phyloP scores from a whole-genome alignment of 2,888 invertebrate genomes.

The Aethes cnicana region DNA sequence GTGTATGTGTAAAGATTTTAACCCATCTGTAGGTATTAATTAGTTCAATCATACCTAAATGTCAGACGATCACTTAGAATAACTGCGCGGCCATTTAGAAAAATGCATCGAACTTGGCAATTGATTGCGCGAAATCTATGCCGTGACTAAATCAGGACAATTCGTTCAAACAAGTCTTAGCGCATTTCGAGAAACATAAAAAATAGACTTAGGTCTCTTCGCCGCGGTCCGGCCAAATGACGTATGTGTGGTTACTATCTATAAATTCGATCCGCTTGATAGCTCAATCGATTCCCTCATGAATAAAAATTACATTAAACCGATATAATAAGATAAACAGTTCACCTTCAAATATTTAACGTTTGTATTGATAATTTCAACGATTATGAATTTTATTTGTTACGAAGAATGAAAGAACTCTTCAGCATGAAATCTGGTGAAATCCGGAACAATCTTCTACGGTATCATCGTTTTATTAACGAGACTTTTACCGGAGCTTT shows the following conservation, averaged over 20 bases:
- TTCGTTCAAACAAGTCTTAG: slow-evolving; percentile 35
- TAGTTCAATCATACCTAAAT: slow-evolving; percentile 41
- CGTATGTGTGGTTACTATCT: slow-evolving; percentile 41
- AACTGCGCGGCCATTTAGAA: slow-evolving; percentile 44
- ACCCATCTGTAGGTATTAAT: background rate
- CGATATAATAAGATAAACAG: slow-evolving; percentile 40
- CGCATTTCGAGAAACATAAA: slow-evolving; percentile 33
- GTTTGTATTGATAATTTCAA: slow-evolving; percentile 4
- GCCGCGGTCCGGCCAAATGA: slow-evolving; percentile 34
- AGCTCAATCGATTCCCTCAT: slow-evolving; percentile 64
- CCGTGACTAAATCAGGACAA: slow-evolving; percentile 43
- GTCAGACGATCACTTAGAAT: slow-evolving; percentile 41
- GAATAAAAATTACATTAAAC: slow-evolving; percentile 66
- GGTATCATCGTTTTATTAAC: too few relatives aligned
- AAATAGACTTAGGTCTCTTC: slow-evolving; percentile 42
- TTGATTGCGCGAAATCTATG: slow-evolving; percentile 49
- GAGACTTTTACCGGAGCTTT: too few relatives aligned
- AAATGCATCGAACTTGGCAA: slow-evolving; percentile 42
- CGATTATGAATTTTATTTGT: slow-evolving; percentile 7
- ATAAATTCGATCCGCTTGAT: slow-evolving; percentile 49
- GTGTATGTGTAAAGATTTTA: too few relatives aligned
- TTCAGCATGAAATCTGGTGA: slow-evolving; percentile 5
- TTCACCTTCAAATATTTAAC: slow-evolving; percentile 27
- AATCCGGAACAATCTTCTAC: too few relatives aligned
- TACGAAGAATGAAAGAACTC: slow-evolving; percentile 2